phyloP scores from a whole-genome alignment of 2,113 vertebrate species.

The Macquaria ambigua region DNA sequence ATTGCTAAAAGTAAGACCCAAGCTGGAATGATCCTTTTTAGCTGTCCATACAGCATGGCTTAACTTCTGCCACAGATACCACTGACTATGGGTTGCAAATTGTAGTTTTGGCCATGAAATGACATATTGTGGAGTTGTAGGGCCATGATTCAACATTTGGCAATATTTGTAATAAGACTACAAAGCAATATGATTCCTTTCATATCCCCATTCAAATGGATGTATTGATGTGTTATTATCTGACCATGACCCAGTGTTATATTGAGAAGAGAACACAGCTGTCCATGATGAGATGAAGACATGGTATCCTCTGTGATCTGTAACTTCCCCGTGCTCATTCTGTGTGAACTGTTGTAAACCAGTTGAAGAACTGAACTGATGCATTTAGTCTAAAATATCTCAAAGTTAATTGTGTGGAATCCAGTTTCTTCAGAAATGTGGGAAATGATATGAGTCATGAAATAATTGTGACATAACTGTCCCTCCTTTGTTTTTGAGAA shows the following conservation, averaged over 20 bases:
- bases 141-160: neutral
- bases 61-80: neutral
- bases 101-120: neutral
- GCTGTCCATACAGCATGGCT: neutral
- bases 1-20: neutral
- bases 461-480: neutral
- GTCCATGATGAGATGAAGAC: neutral
- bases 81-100: neutral
- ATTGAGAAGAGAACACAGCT: neutral
- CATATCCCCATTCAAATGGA: no score
- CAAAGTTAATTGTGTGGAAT: neutral
- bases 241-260: neutral
- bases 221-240: neutral
- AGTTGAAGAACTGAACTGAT: neutral
- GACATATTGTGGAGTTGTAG: neutral
- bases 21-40: neutral
- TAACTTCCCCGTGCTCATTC: constrained; percentile 7
- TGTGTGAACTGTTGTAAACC: constrained; percentile 33
- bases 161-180: neutral
- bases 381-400: neutral
- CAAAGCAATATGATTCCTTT: neutral
- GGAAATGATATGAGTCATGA: neutral
- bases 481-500: neutral
- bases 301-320: constrained; percentile 12
- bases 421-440: constrained; percentile 2